Evolutionary conservation across 2,113 vertebrate genomes (phyloP).

Genomic region (Microtus oregoni): DNA sequence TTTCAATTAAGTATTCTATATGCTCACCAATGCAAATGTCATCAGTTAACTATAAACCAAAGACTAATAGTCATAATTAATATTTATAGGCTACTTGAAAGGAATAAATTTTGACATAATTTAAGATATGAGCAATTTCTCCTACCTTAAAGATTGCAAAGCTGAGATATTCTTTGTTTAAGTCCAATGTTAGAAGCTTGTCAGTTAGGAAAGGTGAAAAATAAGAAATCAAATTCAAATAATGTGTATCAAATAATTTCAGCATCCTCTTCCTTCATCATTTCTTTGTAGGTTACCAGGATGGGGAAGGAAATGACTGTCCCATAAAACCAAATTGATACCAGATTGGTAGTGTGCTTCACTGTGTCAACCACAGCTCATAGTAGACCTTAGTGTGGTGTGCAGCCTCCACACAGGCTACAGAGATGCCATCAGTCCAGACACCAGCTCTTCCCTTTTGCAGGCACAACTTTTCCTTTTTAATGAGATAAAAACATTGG

Average conservation of each 20-base stretch:
- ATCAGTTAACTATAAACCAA: not conserved
- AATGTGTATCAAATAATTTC: not conserved
- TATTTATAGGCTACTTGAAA: not conserved
- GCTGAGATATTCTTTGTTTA: not conserved
- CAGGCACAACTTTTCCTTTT: constrained; percentile 55
- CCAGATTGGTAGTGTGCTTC: not conserved
- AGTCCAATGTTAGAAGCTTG: not conserved
- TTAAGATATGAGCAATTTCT: not conserved
- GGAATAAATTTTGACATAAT: not conserved
- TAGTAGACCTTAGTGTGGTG: not conserved
- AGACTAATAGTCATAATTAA: not conserved
- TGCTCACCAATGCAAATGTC: not conserved
- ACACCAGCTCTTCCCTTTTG: constrained; percentile 1
- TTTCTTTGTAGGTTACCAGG: not conserved
- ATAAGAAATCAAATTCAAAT: constrained; percentile 10
- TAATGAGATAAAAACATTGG: not conserved
- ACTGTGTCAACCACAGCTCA: not conserved
- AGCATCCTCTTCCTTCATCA: not conserved
- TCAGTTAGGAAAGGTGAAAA: not conserved
- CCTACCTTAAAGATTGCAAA: not conserved
- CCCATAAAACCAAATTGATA: not conserved
- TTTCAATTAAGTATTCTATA: constrained; percentile 36
- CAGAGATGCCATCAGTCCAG: not conserved
- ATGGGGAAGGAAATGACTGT: not conserved
- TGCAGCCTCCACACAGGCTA: not conserved